These are phyloP conservation scores for Daphoenositta chrysoptera DNA, from an alignment of 2,113 vertebrate species.

Conservation along the genomic window DNA sequence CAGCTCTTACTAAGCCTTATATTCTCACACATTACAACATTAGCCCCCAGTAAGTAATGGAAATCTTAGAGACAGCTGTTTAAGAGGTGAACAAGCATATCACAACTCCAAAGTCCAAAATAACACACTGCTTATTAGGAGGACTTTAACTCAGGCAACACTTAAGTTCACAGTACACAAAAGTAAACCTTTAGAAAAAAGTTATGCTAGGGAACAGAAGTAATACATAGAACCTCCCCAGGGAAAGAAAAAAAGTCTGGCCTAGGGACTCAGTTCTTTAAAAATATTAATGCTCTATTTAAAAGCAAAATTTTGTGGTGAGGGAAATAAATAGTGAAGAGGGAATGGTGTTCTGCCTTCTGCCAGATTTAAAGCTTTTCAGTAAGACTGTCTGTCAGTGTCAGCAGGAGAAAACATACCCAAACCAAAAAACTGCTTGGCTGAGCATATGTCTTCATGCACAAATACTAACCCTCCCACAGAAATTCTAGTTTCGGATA, in stretches of 20 bases:
- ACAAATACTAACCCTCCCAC: slow-evolving; percentile 51
- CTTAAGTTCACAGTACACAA: background rate
- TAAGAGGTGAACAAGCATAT: background rate
- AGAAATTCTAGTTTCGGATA: slow-evolving; percentile 14
- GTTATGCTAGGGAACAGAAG: background rate
- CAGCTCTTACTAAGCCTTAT: background rate
- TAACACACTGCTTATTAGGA: background rate
- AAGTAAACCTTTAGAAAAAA: background rate
- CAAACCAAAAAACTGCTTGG: slow-evolving; percentile 31
- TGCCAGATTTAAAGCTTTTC: slow-evolving; percentile 17
- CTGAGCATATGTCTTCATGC: slow-evolving; percentile 37
- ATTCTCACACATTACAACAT: background rate
- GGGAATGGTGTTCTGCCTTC: background rate
- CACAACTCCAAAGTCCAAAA: background rate
- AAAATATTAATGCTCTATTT: background rate
- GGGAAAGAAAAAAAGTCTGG: background rate
- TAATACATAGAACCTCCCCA: background rate
- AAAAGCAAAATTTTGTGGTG: background rate
- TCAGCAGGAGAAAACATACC: slow-evolving; percentile 8
- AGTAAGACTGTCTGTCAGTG: slow-evolving; percentile 25
- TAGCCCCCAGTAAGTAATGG: background rate
- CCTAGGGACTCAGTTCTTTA: background rate
- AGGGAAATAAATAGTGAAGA: background rate
- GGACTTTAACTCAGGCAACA: background rate
- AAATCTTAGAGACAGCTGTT: background rate